phyloP scores from a whole-genome alignment of 2,888 invertebrate species.

The Charanyca ferruginea region DNA sequence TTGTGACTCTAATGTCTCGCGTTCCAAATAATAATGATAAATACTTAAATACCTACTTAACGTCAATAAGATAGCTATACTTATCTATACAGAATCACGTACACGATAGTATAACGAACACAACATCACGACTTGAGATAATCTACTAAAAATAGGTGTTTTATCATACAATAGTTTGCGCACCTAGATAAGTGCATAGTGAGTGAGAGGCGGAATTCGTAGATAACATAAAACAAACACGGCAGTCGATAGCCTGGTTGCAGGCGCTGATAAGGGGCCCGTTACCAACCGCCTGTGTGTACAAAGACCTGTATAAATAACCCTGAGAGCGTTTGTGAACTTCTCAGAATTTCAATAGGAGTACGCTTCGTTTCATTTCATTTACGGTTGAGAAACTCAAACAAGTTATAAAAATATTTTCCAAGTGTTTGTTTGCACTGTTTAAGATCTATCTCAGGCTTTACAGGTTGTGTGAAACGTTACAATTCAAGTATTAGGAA shows the following conservation, averaged over 20 bases:
- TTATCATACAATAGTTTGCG: conserved; percentile 79
- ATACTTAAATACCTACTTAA: conserved; percentile 46
- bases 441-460: conserved; percentile 42
- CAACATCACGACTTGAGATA: conserved; percentile 69
- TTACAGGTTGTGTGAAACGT: neutral
- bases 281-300: conserved; percentile 73
- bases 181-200: conserved; percentile 81
- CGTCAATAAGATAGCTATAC: conserved; percentile 64
- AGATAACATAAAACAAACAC: conserved; percentile 86
- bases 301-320: conserved; percentile 66
- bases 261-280: conserved; percentile 79
- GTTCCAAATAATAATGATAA: conserved; percentile 72
- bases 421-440: conserved; percentile 35
- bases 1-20: conserved; percentile 58
- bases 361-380: conserved; percentile 57
- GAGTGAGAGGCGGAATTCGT: conserved; percentile 78
- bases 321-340: conserved; percentile 59
- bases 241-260: conserved; percentile 88
- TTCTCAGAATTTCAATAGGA: conserved; percentile 64
- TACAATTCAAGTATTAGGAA: conserved; percentile 3
- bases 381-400: conserved; percentile 69
- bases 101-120: conserved; percentile 65
- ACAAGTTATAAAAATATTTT: conserved; percentile 61
- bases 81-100: conserved; percentile 70
- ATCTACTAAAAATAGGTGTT: conserved; percentile 80